A percentile compares a stretch with the other conserved stretches of the same genome.
Conservation (phyloP, 2,888 invertebrate genomes). For the Dascillus cervinus region DNA sequence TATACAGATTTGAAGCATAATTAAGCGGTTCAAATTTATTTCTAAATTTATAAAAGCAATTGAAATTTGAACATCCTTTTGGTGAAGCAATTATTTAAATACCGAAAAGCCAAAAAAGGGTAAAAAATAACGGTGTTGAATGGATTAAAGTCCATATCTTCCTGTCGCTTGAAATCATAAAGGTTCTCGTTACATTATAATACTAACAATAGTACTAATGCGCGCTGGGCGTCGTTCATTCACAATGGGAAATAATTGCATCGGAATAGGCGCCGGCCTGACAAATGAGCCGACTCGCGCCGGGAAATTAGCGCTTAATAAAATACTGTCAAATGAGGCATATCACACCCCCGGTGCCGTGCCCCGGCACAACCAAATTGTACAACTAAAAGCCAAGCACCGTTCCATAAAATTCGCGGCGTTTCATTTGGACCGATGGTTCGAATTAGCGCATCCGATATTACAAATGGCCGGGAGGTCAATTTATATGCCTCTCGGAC, state of each 20-base stretch:
- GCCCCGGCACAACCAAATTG: constrained; percentile 19
- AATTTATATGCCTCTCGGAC: constrained; percentile 20
- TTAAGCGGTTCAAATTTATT: too few relatives aligned
- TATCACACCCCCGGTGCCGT: constrained; percentile 18
- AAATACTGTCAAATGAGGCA: constrained; percentile 23
- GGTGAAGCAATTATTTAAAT: too few relatives aligned
- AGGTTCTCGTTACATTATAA: too few relatives aligned
- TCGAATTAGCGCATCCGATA: constrained; percentile 10
- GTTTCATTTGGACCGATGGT: constrained; percentile 16
- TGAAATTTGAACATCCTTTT: too few relatives aligned
- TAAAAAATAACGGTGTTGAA: too few relatives aligned
- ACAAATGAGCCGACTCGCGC: constrained; percentile 25
- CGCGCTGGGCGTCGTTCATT: constrained; percentile 24
- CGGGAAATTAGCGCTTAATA: constrained; percentile 27
- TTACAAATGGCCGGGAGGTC: constrained; percentile 13
- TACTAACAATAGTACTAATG: constrained; percentile 35
- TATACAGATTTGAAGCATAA: too few relatives aligned
- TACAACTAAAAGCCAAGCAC: constrained; percentile 20
- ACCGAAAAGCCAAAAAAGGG: too few relatives aligned
- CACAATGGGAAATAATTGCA: constrained; percentile 34
- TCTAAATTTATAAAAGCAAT: too few relatives aligned
- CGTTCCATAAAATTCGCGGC: constrained; percentile 14
- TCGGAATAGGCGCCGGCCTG: constrained; percentile 27
- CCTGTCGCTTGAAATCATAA: too few relatives aligned
- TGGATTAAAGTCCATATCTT: too few relatives aligned